Base-by-base conservation (phyloP, 2,113 vertebrate genomes). In the Microtus oregoni region DNA sequence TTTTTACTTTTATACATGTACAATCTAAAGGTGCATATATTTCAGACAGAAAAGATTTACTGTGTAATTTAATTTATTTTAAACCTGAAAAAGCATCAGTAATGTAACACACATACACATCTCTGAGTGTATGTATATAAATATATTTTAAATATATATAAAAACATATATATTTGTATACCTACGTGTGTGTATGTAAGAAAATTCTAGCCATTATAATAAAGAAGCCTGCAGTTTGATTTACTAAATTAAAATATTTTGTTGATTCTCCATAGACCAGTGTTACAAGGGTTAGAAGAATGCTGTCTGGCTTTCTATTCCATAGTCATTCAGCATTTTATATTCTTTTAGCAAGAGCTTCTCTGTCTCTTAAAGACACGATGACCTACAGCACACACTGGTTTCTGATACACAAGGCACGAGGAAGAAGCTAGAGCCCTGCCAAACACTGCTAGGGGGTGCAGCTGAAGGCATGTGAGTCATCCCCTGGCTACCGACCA, bases 1-100 rank as follows among this genome's bases (percentile, higher is more conserved):
- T 97, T 88, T 91, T 90, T 97, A 47, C 81, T 86, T 97, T 95
- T 96, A 76, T 73, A 92, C 50, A 73, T 94, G 55, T 94, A 97
- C 79, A 91, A 96, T 61, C 85, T 96, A 92, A 92, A 55, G 93
- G 61, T 38, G 83, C 72, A 97, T 24, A 50, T 68, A 28, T 35
- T 72, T 87, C 30, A 72, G 92, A 90, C 76, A 70, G 14, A 70
- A 98, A 96, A 61, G 83, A 44, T 90, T n/a, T 92, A 95, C 76
- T 50, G 90, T 78, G 93, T 83, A 96, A 68, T 32, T 26, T 83
- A 96, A 72, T 32, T 30, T 97, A 85, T 95, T 96, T 94, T 92
- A 93, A 55, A 76, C 58, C 9, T 90, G 0, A 0, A 81, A 72
- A 89, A 90, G 12, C 15, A 81, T 93, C 26, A 76, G 44, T 12